phyloP scores from a whole-genome alignment of 2,888 invertebrate genomes.

The Folsomia candida region DNA sequence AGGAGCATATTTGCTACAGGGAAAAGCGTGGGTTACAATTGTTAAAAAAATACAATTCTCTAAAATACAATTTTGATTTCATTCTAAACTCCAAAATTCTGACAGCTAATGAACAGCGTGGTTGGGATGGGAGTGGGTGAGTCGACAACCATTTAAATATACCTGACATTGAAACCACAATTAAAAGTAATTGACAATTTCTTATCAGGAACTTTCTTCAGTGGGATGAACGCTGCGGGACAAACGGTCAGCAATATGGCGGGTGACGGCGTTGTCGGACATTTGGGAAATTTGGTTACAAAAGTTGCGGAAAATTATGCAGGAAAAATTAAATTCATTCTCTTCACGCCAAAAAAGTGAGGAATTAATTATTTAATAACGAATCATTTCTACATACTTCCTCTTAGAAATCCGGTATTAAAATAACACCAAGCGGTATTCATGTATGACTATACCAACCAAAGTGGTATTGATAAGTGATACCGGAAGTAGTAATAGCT shows the following conservation, averaged over 20 bases:
- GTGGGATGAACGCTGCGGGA: not conserved
- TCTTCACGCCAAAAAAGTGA: constrained; percentile 7
- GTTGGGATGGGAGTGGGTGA: not conserved
- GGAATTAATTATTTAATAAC: not conserved
- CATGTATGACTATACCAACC: too few species aligned
- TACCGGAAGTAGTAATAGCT: too few species aligned
- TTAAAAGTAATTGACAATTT: not conserved
- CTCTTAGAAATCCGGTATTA: not conserved
- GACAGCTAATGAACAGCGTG: too few species aligned
- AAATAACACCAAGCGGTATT: not conserved
- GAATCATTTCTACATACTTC: not conserved
- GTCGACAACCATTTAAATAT: not conserved
- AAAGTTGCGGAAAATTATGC: not conserved
- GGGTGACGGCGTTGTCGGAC: not conserved
- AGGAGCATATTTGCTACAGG: too few species aligned
- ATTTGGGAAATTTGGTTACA: not conserved
- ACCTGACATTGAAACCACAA: too few species aligned
- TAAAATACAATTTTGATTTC: not conserved
- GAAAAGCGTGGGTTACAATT: too few species aligned
- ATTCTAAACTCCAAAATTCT: not conserved
- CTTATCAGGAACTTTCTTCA: not conserved
- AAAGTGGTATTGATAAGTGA: too few species aligned
- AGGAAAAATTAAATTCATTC: not conserved
- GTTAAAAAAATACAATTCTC: too few species aligned
- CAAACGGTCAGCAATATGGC: not conserved